Evolutionary conservation across 1,140 invertebrate genomes (phyloP).

Genomic region (Ganaspis sp.): DNA sequence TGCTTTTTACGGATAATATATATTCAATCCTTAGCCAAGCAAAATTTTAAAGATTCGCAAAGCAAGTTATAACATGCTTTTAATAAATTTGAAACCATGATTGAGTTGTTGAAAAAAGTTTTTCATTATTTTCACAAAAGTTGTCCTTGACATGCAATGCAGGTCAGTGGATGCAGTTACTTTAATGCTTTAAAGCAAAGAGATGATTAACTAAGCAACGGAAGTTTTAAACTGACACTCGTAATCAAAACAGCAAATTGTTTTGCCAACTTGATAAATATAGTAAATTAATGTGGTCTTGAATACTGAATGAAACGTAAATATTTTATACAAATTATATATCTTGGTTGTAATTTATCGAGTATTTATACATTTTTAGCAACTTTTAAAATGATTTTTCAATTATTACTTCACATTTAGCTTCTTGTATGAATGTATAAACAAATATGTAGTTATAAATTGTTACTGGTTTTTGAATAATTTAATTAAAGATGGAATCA

Average conservation of each 20-base stretch:
- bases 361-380: too few species aligned
- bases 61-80: background rate
- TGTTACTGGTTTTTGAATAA: too few species aligned
- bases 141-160: background rate
- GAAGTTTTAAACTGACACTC: conserved; percentile 16
- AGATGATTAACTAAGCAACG: conserved; percentile 17
- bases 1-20: too few species aligned
- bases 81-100: background rate
- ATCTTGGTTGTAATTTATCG: background rate
- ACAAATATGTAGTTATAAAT: too few species aligned
- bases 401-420: too few species aligned
- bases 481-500: too few species aligned
- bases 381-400: background rate
- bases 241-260: conserved; percentile 4
- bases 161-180: background rate
- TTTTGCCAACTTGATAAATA: background rate
- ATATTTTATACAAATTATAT: background rate
- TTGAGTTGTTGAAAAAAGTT: background rate
- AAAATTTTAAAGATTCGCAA: too few species aligned
- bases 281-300: background rate
- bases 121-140: background rate
- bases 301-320: background rate
- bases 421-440: too few species aligned
- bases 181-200: background rate
- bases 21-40: too few species aligned